These are phyloP conservation scores for Amblyjoppa proteus DNA, from an alignment of 2,888 invertebrate genomes.

Conservation along the genomic window DNA sequence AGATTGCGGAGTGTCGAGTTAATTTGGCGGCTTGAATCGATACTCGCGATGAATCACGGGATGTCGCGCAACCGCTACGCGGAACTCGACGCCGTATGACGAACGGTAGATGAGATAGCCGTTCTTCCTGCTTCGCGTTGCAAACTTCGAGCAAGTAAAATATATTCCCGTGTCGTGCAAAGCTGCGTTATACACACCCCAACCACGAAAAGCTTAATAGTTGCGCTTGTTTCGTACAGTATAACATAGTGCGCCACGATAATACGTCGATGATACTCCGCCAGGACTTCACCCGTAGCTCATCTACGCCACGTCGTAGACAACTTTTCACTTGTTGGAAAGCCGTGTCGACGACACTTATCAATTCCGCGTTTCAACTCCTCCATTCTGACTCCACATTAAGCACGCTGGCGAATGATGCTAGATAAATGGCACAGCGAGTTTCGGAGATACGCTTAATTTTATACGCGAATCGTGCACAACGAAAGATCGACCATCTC, in stretches of 20 bases:
- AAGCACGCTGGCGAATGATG: neutral
- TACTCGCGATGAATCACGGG: constrained; percentile 27
- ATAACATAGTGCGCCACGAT: neutral
- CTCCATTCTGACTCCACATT: neutral
- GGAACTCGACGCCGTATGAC: neutral
- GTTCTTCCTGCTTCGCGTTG: neutral
- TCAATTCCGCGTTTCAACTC: constrained; percentile 2
- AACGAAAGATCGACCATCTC: constrained; percentile 40
- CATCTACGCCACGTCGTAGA: constrained; percentile 3
- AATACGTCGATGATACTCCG: neutral
- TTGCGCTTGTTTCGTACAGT: neutral
- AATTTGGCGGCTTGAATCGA: constrained; percentile 58
- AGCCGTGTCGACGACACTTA: neutral
- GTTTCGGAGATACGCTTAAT: neutral
- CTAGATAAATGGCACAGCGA: neutral
- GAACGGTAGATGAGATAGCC: constrained; percentile 1
- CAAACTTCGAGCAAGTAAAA: constrained; percentile 27
- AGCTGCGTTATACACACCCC: neutral
- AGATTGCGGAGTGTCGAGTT: constrained; percentile 37
- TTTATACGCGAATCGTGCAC: constrained; percentile 3
- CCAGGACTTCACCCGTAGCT: neutral
- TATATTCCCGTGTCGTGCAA: neutral
- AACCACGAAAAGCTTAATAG: constrained; percentile 13
- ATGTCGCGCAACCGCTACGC: neutral
- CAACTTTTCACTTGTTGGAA: neutral